Base-by-base conservation (phyloP, 2,797 vertebrate genomes). In the Sciurus vulgaris region DNA sequence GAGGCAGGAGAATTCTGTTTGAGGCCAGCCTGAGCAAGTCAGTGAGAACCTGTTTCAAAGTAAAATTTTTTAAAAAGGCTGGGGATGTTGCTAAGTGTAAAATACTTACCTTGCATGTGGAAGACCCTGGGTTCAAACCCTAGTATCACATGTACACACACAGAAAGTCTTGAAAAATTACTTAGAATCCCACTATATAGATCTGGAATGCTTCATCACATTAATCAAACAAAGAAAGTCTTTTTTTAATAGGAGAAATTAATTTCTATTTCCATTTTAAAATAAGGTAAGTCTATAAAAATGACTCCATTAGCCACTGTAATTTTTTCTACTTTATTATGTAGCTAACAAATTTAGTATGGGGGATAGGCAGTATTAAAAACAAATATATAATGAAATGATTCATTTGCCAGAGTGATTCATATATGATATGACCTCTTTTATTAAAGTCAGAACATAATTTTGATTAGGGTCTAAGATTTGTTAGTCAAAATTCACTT, bases 401-500 rank as follows among this genome's bases (percentile, higher is more conserved):
- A 78, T 47, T 95, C 94, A 69, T 77, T 79, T 92, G 49, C 41
- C 78, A 59, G n/a, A 89, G 82, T 93, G 30, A 88, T 77, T 92
- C 81, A 85, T 11, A 93, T 20, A 91, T 85, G 67, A 90, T 18
- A 59, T 41, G 38, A 10, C 18, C 30, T 91, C 63, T 86, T 63
- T 92, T 89, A 26, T 79, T 87, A 88, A 86, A 88, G 91, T 72
- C 22, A 35, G 22, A 83, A 86, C 33, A 86, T 47, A 85, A 81
- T 78, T 79, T 92, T 82, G n/a, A 47, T 22, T 28, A 78, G 51
- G 35, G 38, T 24, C 35, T 41, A 94, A 72, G 15, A 69, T 7
- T 73, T 94, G 35, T 8, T 86, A 15, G 78, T 78, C 4, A 92
- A 81, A 56, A 95, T 95, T 9, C 22, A 63, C 33, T 44, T 85